phyloP scores from a whole-genome alignment of 2,113 vertebrate species.

The Brienomyrus longianalis region DNA sequence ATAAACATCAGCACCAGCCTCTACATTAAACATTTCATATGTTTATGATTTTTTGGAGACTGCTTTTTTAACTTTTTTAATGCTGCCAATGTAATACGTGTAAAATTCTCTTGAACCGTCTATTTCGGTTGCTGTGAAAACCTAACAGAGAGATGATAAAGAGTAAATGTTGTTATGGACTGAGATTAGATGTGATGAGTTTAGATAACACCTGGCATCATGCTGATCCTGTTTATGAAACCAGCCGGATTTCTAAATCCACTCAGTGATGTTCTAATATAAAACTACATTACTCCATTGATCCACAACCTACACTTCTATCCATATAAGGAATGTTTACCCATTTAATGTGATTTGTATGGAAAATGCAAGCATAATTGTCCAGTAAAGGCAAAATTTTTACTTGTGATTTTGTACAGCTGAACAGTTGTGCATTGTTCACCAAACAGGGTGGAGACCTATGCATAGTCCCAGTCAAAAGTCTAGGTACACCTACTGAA shows the following conservation, averaged over 20 bases:
- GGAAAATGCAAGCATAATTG: background rate
- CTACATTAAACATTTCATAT: background rate
- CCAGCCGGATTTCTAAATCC: background rate
- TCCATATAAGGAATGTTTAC: background rate
- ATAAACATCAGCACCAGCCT: background rate
- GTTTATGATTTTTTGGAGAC: conserved; percentile 22
- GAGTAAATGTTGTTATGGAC: background rate
- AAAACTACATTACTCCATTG: background rate
- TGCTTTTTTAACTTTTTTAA: background rate
- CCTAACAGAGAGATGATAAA: background rate
- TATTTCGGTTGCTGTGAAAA: background rate
- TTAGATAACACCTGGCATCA: background rate
- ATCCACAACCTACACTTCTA: background rate
- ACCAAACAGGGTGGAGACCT: background rate
- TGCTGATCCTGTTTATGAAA: background rate
- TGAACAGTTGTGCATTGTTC: background rate
- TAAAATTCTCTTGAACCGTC: background rate
- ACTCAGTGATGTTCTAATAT: background rate
- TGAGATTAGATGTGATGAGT: background rate
- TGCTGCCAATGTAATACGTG: background rate
- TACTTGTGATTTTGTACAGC: background rate
- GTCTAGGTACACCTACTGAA: background rate
- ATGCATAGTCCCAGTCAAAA: background rate
- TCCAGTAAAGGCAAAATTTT: background rate
- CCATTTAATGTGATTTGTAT: background rate